Conservation (phyloP, 2,797 vertebrate species). For the Falco naumanni region DNA sequence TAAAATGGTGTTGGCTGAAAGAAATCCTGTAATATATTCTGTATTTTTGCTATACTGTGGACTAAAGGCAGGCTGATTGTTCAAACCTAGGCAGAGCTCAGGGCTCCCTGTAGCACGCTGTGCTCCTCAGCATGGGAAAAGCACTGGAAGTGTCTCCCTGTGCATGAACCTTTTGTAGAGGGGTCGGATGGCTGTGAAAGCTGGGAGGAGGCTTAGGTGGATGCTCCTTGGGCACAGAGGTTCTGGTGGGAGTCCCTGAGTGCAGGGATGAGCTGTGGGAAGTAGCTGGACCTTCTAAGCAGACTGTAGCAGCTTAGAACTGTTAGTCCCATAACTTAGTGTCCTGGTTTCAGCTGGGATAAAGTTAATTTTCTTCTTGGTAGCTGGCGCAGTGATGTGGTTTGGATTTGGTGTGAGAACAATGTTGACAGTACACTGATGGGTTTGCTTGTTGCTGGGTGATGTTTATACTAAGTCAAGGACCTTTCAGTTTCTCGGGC, state of each 20-base stretch:
- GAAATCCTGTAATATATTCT: neutral
- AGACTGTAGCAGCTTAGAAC: neutral
- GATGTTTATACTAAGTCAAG: too few relatives aligned
- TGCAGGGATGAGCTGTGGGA: accelerated
- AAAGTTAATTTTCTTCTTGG: too few relatives aligned
- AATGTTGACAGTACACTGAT: too few relatives aligned
- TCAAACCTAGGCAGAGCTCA: neutral
- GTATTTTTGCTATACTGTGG: neutral
- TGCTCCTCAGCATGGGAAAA: neutral
- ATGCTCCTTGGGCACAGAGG: neutral
- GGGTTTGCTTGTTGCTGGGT: too few relatives aligned
- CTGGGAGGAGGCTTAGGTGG: neutral
- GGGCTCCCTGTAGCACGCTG: neutral
- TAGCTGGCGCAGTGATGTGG: too few relatives aligned
- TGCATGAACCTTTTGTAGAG: neutral
- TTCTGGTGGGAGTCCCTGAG: neutral
- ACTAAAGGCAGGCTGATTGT: neutral
- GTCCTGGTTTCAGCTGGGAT: too few relatives aligned
- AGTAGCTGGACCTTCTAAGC: neutral
- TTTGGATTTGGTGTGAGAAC: too few relatives aligned
- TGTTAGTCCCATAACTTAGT: neutral
- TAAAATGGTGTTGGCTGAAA: neutral
- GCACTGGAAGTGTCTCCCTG: neutral
- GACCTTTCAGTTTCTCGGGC: too few relatives aligned
- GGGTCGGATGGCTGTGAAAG: neutral